Percentiles rank a stretch among this genome's conserved stretches.
These are phyloP conservation scores for Salticus scenicus DNA, from an alignment of 2,888 invertebrate species.

Conservation along the genomic window DNA sequence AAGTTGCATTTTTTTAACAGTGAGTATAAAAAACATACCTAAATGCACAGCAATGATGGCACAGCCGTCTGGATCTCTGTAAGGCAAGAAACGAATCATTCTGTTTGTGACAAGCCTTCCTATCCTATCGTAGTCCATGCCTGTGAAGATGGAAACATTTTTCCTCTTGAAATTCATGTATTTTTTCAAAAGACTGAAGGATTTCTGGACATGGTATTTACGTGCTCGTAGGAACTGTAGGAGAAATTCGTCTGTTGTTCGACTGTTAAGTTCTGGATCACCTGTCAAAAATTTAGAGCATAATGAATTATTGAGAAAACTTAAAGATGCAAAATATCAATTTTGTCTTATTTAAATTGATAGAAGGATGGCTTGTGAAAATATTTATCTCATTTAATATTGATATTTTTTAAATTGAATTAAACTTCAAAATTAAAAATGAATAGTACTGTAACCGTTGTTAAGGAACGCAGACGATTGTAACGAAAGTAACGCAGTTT, in stretches of 20 bases:
- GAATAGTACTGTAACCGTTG: no score
- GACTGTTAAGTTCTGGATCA: conserved; percentile 27
- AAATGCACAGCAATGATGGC: conserved; percentile 29
- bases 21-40: no score
- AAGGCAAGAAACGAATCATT: conserved; percentile 26
- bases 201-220: conserved; percentile 39
- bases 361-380: no score
- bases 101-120: background rate
- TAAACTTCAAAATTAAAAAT: no score
- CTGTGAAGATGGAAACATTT: conserved; percentile 30
- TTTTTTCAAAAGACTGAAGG: conserved; percentile 44
- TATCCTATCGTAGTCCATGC: conserved; percentile 31
- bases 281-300: background rate
- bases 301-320: no score
- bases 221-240: conserved; percentile 41
- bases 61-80: conserved; percentile 44
- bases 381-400: no score
- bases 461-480: no score
- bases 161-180: conserved; percentile 44
- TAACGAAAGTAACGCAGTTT: no score
- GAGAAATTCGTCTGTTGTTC: conserved; percentile 45
- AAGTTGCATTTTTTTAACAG: no score
- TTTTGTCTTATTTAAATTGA: no score
- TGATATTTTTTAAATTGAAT: no score
- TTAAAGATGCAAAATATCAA: no score